Evolutionary conservation across 2,888 invertebrate genomes (phyloP).

Genomic region (Conomelus anceps): DNA sequence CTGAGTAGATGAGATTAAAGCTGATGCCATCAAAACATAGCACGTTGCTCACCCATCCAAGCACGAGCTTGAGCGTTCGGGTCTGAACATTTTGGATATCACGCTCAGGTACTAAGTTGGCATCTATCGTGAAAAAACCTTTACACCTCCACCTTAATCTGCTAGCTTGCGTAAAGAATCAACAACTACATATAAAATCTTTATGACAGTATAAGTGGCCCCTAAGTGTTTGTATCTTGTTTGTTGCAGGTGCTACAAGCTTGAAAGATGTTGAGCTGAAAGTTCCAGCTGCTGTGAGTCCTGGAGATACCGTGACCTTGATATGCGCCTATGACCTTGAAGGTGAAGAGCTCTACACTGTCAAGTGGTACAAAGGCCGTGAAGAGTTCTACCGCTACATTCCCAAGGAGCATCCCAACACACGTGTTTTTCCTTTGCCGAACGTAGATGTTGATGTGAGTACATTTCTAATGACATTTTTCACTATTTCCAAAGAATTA

Average conservation of each 20-base stretch:
- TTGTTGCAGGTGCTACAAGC: conserved; percentile 48
- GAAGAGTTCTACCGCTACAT: conserved; percentile 73
- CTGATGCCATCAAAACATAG: too few relatives aligned
- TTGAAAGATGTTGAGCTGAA: conserved; percentile 62
- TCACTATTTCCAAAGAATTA: too few relatives aligned
- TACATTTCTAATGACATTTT: conserved; percentile 35
- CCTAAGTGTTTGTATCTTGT: not conserved
- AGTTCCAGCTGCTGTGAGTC: conserved; percentile 61
- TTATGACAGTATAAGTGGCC: not conserved
- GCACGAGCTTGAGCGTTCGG: too few relatives aligned
- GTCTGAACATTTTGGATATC: too few relatives aligned
- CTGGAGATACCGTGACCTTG: conserved; percentile 64
- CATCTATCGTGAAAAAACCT: too few relatives aligned
- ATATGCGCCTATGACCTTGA: conserved; percentile 68
- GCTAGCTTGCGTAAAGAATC: too few relatives aligned
- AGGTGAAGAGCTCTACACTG: conserved; percentile 64
- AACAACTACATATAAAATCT: not conserved
- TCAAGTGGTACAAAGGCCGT: conserved; percentile 72
- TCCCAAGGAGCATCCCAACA: conserved; percentile 69
- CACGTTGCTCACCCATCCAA: too few relatives aligned
- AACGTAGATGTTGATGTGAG: conserved; percentile 68
- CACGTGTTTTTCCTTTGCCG: conserved; percentile 61
- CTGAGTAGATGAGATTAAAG: too few relatives aligned
- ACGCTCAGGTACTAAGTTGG: too few relatives aligned
- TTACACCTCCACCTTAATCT: too few relatives aligned